Percentiles rank a stretch among this genome's conserved stretches.
phyloP scores from a whole-genome alignment of 2,888 invertebrate genomes.

The Napeogenes sylphis region DNA sequence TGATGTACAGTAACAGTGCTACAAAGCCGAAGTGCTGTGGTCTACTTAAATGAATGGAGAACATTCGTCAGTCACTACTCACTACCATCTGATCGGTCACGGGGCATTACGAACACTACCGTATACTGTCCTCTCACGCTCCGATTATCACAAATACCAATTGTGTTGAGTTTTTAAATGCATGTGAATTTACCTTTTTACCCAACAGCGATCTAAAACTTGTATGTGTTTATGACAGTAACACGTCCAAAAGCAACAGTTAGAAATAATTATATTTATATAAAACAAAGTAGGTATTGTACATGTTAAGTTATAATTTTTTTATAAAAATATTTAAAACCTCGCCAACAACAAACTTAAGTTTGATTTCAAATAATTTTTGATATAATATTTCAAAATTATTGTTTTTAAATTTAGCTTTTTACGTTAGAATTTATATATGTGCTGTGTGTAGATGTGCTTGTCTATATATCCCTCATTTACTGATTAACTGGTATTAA shows the following conservation, averaged over 20 bases:
- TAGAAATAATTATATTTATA: too few relatives aligned
- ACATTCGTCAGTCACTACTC: conserved; percentile 48
- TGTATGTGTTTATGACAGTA: not conserved
- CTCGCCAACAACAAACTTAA: too few relatives aligned
- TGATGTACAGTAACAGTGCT: conserved; percentile 7
- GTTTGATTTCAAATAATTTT: too few relatives aligned
- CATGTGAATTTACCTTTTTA: conserved; percentile 43
- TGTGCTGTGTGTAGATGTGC: too few relatives aligned
- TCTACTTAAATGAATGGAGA: conserved; percentile 45
- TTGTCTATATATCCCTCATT: not conserved
- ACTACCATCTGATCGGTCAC: conserved; percentile 58
- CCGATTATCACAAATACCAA: conserved; percentile 71
- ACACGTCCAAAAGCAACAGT: too few relatives aligned
- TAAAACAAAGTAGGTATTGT: too few relatives aligned
- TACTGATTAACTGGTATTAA: conserved; percentile 6
- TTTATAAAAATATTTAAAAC: too few relatives aligned
- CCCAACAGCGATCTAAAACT: conserved; percentile 23
- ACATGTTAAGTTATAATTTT: too few relatives aligned
- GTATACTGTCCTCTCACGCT: conserved; percentile 71
- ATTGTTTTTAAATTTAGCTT: too few relatives aligned
- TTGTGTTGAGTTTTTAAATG: conserved; percentile 58
- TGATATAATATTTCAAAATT: too few relatives aligned
- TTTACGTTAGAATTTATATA: too few relatives aligned
- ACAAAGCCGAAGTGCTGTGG: conserved; percentile 24
- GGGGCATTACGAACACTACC: conserved; percentile 63